Conservation (phyloP, 2,113 vertebrate species). For the Lampris incognitus region DNA sequence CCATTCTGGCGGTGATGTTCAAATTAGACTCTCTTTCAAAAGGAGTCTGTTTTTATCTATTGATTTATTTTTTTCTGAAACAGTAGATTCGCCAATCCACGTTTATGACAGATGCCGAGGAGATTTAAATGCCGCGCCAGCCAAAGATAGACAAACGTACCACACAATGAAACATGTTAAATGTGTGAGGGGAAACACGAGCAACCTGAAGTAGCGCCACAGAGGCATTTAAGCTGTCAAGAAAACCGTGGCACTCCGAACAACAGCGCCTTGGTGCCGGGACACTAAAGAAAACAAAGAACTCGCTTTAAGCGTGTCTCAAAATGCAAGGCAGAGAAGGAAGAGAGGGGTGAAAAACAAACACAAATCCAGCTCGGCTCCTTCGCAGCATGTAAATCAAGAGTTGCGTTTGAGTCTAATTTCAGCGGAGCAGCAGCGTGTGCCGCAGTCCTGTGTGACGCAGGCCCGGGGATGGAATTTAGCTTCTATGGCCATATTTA, state of each 20-base stretch:
- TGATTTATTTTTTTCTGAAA: constrained; percentile 24
- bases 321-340: constrained; percentile 55
- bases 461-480: constrained; percentile 28
- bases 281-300: constrained; percentile 52
- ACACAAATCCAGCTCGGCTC: constrained; percentile 65
- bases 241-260: constrained; percentile 50
- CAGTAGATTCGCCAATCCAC: constrained; percentile 31
- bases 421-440: constrained; percentile 62
- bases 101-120: constrained; percentile 47
- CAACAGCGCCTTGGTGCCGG: constrained; percentile 56
- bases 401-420: constrained; percentile 57
- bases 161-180: constrained; percentile 44
- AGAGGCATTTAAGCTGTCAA: constrained; percentile 56
- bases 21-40: constrained; percentile 17
- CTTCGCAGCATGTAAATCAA: constrained; percentile 71
- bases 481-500: constrained; percentile 48
- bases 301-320: constrained; percentile 55
- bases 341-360: constrained; percentile 48
- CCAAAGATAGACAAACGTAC: constrained; percentile 53
- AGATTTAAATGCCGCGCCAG: constrained; percentile 46
- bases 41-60: background rate
- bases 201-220: constrained; percentile 50
- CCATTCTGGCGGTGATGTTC: constrained; percentile 19
- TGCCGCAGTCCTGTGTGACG: constrained; percentile 38
- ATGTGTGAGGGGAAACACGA: constrained; percentile 44